phyloP scores from a whole-genome alignment of 2,113 vertebrate species.

The Hymenochirus boettgeri region DNA sequence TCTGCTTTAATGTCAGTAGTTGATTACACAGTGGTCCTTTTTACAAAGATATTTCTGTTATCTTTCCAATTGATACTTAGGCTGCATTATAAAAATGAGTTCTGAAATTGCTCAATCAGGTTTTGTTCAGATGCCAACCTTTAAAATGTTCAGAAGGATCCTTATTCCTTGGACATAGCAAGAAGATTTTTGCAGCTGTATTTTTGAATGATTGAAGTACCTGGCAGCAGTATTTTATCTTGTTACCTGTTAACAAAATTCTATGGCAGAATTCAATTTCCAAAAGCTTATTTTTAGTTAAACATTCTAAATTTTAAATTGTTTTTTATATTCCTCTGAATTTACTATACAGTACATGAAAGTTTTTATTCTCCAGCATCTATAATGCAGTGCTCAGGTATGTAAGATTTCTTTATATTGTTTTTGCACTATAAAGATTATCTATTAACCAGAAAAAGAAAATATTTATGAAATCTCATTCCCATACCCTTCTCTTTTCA shows the following conservation, averaged over 20 bases:
- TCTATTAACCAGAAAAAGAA: no score
- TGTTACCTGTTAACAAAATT: neutral
- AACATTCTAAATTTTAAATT: no score
- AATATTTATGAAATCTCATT: no score
- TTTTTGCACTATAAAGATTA: neutral
- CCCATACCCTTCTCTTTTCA: no score
- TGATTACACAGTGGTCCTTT: neutral
- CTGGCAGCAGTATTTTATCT: neutral
- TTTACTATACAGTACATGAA: no score
- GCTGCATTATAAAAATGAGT: constrained; percentile 30
- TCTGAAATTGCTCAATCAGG: constrained; percentile 13
- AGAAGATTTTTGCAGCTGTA: constrained; percentile 5
- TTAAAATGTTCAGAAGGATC: constrained; percentile 14
- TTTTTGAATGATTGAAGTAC: constrained; percentile 22
- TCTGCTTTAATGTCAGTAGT: constrained; percentile 2
- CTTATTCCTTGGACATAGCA: neutral
- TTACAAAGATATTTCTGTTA: constrained; percentile 10
- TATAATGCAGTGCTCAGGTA: no score
- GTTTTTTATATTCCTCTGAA: no score
- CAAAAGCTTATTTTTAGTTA: no score
- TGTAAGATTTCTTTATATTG: constrained; percentile 2
- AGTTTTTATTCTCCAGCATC: no score
- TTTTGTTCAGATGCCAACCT: neutral
- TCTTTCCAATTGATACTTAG: constrained; percentile 22
- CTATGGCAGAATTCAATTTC: no score